A percentile compares a stretch with the other conserved stretches of the same genome.
These are phyloP conservation scores for Rhegmatorhina hoffmannsi DNA, from an alignment of 2,113 vertebrate species.

Conservation along the genomic window DNA sequence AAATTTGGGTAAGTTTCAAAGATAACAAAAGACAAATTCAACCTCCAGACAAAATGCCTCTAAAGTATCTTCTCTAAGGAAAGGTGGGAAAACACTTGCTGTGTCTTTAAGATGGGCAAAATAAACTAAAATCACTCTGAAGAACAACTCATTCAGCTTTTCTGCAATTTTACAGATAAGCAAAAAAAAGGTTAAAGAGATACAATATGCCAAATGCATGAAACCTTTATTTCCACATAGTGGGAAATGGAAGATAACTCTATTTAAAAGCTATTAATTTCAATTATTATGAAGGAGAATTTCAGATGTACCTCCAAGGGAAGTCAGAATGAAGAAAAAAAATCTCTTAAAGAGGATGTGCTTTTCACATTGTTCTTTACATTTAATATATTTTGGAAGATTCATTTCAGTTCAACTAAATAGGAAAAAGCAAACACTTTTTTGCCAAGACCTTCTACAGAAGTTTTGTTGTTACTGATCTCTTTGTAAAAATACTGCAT, in stretches of 20 bases:
- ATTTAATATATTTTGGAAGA: neutral
- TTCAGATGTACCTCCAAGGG: neutral
- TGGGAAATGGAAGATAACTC: neutral
- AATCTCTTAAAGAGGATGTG: neutral
- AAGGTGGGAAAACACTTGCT: neutral
- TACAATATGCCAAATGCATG: neutral
- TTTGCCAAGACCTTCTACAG: neutral
- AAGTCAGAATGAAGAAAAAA: neutral
- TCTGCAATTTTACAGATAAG: neutral
- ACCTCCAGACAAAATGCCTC: neutral
- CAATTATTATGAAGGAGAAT: neutral
- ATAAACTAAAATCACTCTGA: neutral
- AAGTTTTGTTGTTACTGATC: neutral
- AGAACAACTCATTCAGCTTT: neutral
- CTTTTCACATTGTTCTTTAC: neutral
- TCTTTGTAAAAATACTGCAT: neutral
- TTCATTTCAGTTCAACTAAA: neutral
- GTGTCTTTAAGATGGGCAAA: neutral
- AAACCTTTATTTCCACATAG: neutral
- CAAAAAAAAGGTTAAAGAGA: neutral
- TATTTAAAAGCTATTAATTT: neutral
- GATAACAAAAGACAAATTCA: neutral
- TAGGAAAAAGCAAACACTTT: neutral
- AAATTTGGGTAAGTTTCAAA: slow-evolving; percentile 11
- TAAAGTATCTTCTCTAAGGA: neutral